Evolutionary conservation across 2,888 invertebrate genomes (phyloP).

Genomic region (Colletes collaris): DNA sequence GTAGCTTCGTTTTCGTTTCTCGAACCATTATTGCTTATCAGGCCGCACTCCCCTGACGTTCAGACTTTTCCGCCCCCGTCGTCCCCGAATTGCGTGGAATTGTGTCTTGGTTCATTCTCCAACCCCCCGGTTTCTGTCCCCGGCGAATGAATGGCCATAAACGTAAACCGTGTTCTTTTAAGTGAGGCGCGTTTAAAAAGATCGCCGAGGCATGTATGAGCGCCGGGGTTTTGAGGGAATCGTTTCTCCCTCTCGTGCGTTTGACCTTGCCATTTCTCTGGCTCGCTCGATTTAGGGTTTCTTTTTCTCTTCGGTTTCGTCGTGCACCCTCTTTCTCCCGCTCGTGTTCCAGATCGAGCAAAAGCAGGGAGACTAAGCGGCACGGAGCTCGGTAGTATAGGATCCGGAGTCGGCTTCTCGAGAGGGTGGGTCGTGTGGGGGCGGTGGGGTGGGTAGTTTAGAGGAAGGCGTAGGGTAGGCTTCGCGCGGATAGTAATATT

Average conservation of each 20-base stretch:
- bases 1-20: constrained; percentile 12
- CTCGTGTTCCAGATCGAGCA: constrained; percentile 29
- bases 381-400: constrained; percentile 56
- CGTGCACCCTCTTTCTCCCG: neutral
- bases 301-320: constrained; percentile 15
- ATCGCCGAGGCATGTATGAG: constrained; percentile 80
- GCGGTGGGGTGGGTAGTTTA: constrained; percentile 61
- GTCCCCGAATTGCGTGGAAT: constrained; percentile 61
- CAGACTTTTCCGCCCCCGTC: constrained; percentile 36
- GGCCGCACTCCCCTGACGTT: constrained; percentile 54
- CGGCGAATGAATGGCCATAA: constrained; percentile 81
- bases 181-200: constrained; percentile 82
- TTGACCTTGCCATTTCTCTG: constrained; percentile 22
- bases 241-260: constrained; percentile 54
- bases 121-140: constrained; percentile 41
- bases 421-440: constrained; percentile 41
- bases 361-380: constrained; percentile 47
- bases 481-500: constrained; percentile 80
- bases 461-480: constrained; percentile 71
- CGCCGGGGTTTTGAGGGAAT: constrained; percentile 64
- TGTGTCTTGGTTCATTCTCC: constrained; percentile 48
- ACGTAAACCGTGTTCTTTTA: constrained; percentile 83
- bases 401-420: constrained; percentile 36
- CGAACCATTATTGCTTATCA: constrained; percentile 79
- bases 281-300: constrained; percentile 23